Conservation (phyloP, 2,113 vertebrate genomes). For the Mastomys coucha region DNA sequence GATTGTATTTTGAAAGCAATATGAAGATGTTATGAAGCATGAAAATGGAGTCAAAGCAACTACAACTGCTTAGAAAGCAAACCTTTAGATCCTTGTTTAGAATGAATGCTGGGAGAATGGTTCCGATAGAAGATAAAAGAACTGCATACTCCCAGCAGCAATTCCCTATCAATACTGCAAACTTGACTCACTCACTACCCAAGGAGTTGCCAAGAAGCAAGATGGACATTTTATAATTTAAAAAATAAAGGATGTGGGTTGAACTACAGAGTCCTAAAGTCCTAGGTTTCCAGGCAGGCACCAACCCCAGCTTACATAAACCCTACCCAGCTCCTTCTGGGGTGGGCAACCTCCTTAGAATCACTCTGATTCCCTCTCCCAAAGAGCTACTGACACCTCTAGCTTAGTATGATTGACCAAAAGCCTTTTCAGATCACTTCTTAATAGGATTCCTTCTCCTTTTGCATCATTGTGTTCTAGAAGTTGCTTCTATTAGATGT, state of each 20-base stretch:
- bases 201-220: conserved; percentile 21
- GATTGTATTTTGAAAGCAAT: conserved; percentile 18
- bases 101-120: neutral
- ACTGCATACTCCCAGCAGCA: neutral
- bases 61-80: neutral
- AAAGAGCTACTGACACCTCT: conserved; percentile 10
- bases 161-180: neutral
- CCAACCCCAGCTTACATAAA: neutral
- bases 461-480: neutral
- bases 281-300: neutral
- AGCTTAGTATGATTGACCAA: neutral
- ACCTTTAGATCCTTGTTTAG: neutral
- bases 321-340: neutral
- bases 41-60: neutral
- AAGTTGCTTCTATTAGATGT: conserved; percentile 36
- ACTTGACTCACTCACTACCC: neutral
- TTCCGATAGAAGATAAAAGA: conserved; percentile 38
- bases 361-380: neutral
- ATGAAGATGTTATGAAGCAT: neutral
- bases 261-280: neutral
- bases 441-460: conserved; percentile 47
- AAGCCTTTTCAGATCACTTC: conserved; percentile 13
- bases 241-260: conserved; percentile 21
- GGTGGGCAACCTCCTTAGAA: neutral
- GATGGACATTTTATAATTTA: neutral